These are phyloP conservation scores for Diorhabda sublineata DNA, from an alignment of 1,140 invertebrate species.

Conservation along the genomic window DNA sequence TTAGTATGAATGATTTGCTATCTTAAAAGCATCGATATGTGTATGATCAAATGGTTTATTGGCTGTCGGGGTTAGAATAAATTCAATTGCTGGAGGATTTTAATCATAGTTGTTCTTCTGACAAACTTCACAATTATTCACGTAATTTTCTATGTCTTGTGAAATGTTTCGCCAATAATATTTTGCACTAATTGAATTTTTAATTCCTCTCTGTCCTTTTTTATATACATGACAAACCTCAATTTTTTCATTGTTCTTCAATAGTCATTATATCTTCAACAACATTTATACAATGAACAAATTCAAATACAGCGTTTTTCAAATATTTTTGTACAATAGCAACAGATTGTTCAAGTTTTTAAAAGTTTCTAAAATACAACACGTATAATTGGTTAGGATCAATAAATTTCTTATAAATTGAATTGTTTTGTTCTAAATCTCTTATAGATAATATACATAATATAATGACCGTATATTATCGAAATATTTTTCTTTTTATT, in stretches of 20 bases:
- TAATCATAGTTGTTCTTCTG: slow-evolving; percentile 26
- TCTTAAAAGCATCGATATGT: slow-evolving; percentile 36
- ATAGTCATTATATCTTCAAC: slow-evolving; percentile 20
- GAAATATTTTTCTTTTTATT: too few relatives aligned
- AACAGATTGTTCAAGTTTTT: slow-evolving; percentile 7
- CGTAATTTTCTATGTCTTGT: slow-evolving; percentile 24
- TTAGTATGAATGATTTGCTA: slow-evolving; percentile 28
- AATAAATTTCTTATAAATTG: slow-evolving; percentile 23
- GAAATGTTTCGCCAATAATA: slow-evolving; percentile 30
- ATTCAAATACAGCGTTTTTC: slow-evolving; percentile 25
- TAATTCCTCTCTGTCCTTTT: slow-evolving; percentile 29
- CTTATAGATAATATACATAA: too few relatives aligned
- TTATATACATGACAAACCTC: slow-evolving; percentile 28
- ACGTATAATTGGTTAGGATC: slow-evolving; percentile 22
- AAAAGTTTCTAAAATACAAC: slow-evolving; percentile 19
- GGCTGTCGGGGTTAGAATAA: slow-evolving; percentile 11
- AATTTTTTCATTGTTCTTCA: slow-evolving; percentile 28
- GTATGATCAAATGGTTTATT: slow-evolving; percentile 37
- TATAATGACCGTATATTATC: too few relatives aligned
- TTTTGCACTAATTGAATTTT: slow-evolving; percentile 17
- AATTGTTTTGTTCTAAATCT: too few relatives aligned
- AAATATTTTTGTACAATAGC: slow-evolving; percentile 22
- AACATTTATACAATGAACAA: background rate
- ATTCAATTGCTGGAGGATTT: slow-evolving; percentile 23
- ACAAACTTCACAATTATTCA: slow-evolving; percentile 21